Percentiles rank a stretch among this genome's conserved stretches.
phyloP scores from a whole-genome alignment of 1,140 invertebrate genomes.

The Philopotamus ludificatus region DNA sequence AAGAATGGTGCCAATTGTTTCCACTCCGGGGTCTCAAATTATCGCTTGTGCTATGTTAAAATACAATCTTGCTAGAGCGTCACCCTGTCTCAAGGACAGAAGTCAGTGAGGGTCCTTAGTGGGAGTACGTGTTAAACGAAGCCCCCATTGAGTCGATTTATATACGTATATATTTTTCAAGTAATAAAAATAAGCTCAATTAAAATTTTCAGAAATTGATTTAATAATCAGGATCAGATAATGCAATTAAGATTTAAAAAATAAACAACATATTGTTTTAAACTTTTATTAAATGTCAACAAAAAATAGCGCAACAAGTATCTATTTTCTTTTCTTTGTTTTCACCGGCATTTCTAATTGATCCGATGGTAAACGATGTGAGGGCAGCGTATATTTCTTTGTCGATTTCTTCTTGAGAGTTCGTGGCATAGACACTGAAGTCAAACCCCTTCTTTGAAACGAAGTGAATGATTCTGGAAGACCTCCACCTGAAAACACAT shows the following conservation, averaged over 20 bases:
- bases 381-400: constrained; percentile 32
- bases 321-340: constrained; percentile 18
- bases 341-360: constrained; percentile 31
- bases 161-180: neutral
- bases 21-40: too few species aligned
- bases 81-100: too few species aligned
- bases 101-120: too few species aligned
- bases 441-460: constrained; percentile 32
- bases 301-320: neutral
- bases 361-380: constrained; percentile 37
- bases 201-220: too few species aligned
- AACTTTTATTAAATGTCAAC: neutral
- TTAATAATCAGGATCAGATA: neutral
- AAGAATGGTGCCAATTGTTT: too few species aligned
- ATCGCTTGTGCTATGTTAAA: too few species aligned
- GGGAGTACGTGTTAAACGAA: too few species aligned
- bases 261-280: constrained; percentile 1
- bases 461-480: constrained; percentile 29
- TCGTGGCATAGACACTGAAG: constrained; percentile 23
- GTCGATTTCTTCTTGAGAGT: constrained; percentile 21
- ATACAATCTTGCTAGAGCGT: too few species aligned
- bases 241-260: neutral
- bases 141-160: too few species aligned
- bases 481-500: constrained; percentile 27
- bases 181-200: too few species aligned